Conservation (phyloP, 1,140 invertebrate genomes). For the Brachionus calyciflorus region DNA sequence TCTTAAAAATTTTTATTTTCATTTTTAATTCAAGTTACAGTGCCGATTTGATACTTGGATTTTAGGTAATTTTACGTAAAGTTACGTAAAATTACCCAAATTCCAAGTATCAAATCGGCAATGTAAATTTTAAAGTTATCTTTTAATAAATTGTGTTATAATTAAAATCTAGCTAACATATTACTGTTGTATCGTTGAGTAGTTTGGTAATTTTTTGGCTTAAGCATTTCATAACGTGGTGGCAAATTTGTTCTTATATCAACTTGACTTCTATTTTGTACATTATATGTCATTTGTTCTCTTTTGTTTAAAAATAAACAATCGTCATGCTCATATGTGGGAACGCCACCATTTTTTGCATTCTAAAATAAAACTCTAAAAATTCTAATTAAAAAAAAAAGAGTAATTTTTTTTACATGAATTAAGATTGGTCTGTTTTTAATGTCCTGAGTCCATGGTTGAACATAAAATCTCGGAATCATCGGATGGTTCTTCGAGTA, state of each 20-base stretch:
- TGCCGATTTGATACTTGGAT: too few relatives aligned
- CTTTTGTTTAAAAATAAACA: conserved; percentile 57
- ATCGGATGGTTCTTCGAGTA: conserved; percentile 56
- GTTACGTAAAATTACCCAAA: too few relatives aligned
- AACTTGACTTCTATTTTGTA: conserved; percentile 55
- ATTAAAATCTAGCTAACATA: conserved; percentile 45
- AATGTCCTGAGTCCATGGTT: conserved; percentile 60
- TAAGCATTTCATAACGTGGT: conserved; percentile 52
- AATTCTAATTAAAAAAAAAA: not conserved
- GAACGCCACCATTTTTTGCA: conserved; percentile 55
- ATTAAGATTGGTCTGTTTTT: conserved; percentile 56
- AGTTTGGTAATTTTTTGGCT: conserved; percentile 55
- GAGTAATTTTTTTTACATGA: conserved; percentile 50
- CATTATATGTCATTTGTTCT: conserved; percentile 60
- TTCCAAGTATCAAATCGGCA: too few relatives aligned
- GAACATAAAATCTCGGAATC: conserved; percentile 55
- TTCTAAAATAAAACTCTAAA: conserved; percentile 52
- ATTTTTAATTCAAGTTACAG: too few relatives aligned
- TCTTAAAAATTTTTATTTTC: too few relatives aligned
- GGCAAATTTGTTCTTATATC: conserved; percentile 53
- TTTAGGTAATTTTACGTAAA: too few relatives aligned
- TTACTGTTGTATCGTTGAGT: conserved; percentile 55
- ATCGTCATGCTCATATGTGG: conserved; percentile 60
- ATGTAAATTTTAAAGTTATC: conserved; percentile 33
- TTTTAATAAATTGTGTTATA: conserved; percentile 20